Evolutionary conservation across 2,888 invertebrate species (phyloP).

Genomic region (Tineola bisselliella): DNA sequence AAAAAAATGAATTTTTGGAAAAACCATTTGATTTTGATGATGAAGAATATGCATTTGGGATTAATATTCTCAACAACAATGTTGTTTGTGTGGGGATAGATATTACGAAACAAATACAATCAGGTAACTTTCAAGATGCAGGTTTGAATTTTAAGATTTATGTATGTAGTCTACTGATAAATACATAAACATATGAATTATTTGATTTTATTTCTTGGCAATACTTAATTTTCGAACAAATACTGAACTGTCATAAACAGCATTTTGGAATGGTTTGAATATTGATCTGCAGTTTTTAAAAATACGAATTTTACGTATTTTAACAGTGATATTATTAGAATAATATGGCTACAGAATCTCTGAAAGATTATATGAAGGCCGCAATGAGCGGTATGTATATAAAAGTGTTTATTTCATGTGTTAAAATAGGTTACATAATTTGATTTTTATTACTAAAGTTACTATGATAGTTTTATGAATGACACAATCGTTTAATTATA

Average conservation of each 20-base stretch:
- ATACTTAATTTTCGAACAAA: background rate
- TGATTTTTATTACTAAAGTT: background rate
- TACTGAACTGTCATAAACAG: background rate
- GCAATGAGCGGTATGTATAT: slow-evolving; percentile 43
- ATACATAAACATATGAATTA: no score
- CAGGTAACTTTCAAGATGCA: slow-evolving; percentile 32
- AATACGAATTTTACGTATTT: background rate
- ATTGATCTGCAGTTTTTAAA: background rate
- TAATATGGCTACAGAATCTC: slow-evolving; percentile 45
- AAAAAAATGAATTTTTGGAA: slow-evolving; percentile 37
- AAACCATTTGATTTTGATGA: slow-evolving; percentile 55
- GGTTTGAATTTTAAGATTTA: no score
- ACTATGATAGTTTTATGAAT: slow-evolving; percentile 20
- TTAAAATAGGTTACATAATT: slow-evolving; percentile 50
- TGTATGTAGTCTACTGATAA: no score
- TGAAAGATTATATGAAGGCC: slow-evolving; percentile 48
- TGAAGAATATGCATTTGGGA: slow-evolving; percentile 55
- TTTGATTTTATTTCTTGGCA: background rate
- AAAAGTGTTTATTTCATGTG: background rate
- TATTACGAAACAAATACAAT: slow-evolving; percentile 50
- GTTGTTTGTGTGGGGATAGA: slow-evolving; percentile 57
- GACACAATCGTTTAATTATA: slow-evolving; percentile 60
- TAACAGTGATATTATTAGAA: background rate
- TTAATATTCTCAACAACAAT: slow-evolving; percentile 52
- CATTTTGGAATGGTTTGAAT: slow-evolving; percentile 2